These are phyloP conservation scores for Corydoras sp. DNA, from an alignment of 2,113 vertebrate species.

Conservation along the genomic window DNA sequence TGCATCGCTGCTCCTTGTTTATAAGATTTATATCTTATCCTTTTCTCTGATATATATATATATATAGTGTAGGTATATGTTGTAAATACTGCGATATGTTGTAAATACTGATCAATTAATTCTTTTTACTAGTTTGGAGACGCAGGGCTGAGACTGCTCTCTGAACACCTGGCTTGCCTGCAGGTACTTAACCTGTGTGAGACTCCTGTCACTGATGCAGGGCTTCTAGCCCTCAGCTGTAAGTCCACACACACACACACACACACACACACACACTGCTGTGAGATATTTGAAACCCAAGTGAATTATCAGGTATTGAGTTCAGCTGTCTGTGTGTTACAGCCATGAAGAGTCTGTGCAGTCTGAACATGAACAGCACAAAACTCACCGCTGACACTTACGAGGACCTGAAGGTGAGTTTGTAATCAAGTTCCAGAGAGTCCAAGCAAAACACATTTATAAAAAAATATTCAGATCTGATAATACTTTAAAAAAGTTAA, in stretches of 20 bases:
- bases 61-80: too few relatives aligned
- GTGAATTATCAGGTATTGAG: not conserved
- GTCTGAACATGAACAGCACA: slow-evolving; percentile 99
- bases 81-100: not conserved
- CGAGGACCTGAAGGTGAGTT: slow-evolving; percentile 89
- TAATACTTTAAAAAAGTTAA: too few relatives aligned
- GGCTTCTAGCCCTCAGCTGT: slow-evolving; percentile 95
- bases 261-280: not conserved
- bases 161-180: slow-evolving; percentile 94
- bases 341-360: slow-evolving; percentile 99
- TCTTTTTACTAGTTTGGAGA: slow-evolving; percentile 80
- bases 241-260: slow-evolving; percentile 52
- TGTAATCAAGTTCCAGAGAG: too few relatives aligned
- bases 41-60: too few relatives aligned
- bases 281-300: too few relatives aligned
- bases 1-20: too few relatives aligned
- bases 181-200: slow-evolving; percentile 98
- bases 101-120: not conserved
- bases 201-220: slow-evolving; percentile 92
- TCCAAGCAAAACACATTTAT: too few relatives aligned
- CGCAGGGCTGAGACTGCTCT: slow-evolving; percentile 87
- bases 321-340: slow-evolving; percentile 11
- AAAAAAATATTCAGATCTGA: too few relatives aligned
- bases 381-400: slow-evolving; percentile 99
- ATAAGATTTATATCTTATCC: too few relatives aligned